Percentiles rank a stretch among this genome's conserved stretches.
Evolutionary conservation across 2,797 vertebrate genomes (phyloP).

Genomic region (Xenentodon cancila): DNA sequence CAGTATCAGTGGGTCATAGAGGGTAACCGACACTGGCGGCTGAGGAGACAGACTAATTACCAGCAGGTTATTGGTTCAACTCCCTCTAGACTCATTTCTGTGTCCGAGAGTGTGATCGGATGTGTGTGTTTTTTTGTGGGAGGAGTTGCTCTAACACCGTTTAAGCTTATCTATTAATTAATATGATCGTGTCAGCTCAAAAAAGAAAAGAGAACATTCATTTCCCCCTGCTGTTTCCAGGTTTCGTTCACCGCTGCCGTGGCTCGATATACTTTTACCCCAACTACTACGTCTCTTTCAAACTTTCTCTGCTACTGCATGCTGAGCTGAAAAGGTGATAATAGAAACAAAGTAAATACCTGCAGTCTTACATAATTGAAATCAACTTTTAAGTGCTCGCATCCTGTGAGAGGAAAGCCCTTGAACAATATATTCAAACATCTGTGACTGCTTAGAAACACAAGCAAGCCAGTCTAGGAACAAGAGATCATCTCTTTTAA

Average conservation of each 20-base stretch:
- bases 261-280: neutral
- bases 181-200: slow-evolving; percentile 67
- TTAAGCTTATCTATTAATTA: slow-evolving; percentile 74
- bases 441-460: slow-evolving; percentile 47
- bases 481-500: slow-evolving; percentile 19
- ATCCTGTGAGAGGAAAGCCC: slow-evolving; percentile 15
- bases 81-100: slow-evolving; percentile 69
- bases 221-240: slow-evolving; percentile 29
- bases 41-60: slow-evolving; percentile 81
- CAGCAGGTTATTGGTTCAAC: slow-evolving; percentile 78
- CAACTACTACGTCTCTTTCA: neutral
- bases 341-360: slow-evolving; percentile 5
- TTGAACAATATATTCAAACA: slow-evolving; percentile 23
- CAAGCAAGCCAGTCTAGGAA: slow-evolving; percentile 20
- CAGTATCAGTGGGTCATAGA: slow-evolving; percentile 71
- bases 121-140: slow-evolving; percentile 32
- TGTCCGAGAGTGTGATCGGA: slow-evolving; percentile 35
- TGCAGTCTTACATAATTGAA: slow-evolving; percentile 7
- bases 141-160: slow-evolving; percentile 50
- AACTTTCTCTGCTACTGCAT: slow-evolving; percentile 14
- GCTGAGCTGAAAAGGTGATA: slow-evolving; percentile 17
- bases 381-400: slow-evolving; percentile 19
- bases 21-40: slow-evolving; percentile 76
- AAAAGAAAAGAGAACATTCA: slow-evolving; percentile 61
- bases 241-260: slow-evolving; percentile 13